Evolutionary conservation across 2,113 vertebrate species (phyloP).

Genomic region (Neolamprologus modestus): DNA sequence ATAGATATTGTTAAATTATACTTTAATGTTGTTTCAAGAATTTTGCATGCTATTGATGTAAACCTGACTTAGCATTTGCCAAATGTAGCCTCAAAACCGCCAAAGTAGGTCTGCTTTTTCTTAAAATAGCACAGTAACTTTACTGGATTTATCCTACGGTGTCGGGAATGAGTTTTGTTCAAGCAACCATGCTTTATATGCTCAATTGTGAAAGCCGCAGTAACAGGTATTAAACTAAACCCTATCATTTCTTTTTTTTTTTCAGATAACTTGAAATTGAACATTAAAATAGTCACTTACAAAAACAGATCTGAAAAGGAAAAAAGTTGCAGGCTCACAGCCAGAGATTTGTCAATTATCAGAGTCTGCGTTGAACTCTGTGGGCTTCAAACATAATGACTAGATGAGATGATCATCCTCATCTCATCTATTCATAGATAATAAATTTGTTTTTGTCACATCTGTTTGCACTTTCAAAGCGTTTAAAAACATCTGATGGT

Average conservation of each 20-base stretch:
- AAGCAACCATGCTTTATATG: background rate
- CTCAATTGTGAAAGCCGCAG: background rate
- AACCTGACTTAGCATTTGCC: background rate
- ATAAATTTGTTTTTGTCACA: background rate
- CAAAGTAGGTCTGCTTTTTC: background rate
- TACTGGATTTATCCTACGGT: background rate
- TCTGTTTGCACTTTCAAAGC: background rate
- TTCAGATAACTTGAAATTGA: background rate
- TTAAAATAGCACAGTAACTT: background rate
- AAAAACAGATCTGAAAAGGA: background rate
- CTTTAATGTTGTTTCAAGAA: background rate
- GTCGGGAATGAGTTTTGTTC: background rate
- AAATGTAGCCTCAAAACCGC: background rate
- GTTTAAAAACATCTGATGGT: background rate
- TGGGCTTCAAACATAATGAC: background rate
- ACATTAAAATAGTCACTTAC: background rate
- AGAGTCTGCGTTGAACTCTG: background rate
- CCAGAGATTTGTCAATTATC: background rate
- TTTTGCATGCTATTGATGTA: background rate
- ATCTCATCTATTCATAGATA: background rate
- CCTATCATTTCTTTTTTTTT: background rate
- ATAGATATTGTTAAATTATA: background rate
- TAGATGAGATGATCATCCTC: background rate
- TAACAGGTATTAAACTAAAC: background rate
- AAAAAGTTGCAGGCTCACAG: background rate